Evolutionary conservation across 2,113 vertebrate species (phyloP), one percentile per base, ranked within the genome.

Genomic region (Tylochromis polylepis): DNA sequence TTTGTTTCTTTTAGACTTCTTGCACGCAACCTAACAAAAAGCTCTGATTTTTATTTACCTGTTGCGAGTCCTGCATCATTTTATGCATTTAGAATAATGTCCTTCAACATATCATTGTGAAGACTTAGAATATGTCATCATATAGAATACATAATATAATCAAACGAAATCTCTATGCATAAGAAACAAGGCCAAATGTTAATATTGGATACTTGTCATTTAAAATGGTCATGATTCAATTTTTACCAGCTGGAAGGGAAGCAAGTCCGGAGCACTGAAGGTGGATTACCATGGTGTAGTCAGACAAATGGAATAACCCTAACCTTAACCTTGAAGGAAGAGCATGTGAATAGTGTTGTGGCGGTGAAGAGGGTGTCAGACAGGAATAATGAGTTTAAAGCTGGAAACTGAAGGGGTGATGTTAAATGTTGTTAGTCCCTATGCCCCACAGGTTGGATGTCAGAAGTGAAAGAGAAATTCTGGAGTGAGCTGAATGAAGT

Each of bases 241-340:
- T 65, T 65, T 65, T 22, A 65, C 11, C 6, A 36, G 34, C 31
- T 65, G 60, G 6, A 22, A 65, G 34, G 20, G 60, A 65, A 8
- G 1, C 20, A 65, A 41, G 62, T 36, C 41, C n/a, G n/a, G 12
- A 24, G n/a, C 0, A 43, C n/a, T 43, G n/a, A 0, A 67, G 62
- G 36, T 41, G 7, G 62, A 67, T 38, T 67, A n/a, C n/a, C n/a
- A n/a, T 62, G 62, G 36, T 22, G 36, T 41, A 41, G 62, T 22
- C 36, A 67, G 36, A 67, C 20, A 9, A 41, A 43, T 43, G 4
- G 36, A 43, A 24, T 3, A 24, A 41, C 2, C n/a, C 12, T 10
- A 43, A 24, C n/a, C 62, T 70, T 10, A 43, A 24, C n/a, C 62
- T 70, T 43, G 62, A 43, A 43, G 65, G 65, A 24, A 70, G 41